These are phyloP conservation scores for Galemys pyrenaicus DNA, from an alignment of 2,113 vertebrate genomes.

Conservation along the genomic window DNA sequence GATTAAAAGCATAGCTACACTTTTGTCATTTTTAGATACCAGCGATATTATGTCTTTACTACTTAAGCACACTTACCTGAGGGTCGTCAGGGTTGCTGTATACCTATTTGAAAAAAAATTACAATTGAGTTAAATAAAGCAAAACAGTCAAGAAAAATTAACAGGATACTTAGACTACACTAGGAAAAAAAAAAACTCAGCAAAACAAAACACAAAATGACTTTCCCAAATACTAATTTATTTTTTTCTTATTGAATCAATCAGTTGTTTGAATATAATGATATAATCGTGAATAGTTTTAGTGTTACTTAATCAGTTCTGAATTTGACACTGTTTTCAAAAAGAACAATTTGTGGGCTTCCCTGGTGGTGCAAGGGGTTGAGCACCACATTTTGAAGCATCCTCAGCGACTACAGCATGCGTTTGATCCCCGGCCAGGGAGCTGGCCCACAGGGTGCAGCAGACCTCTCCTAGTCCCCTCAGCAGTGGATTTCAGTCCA, in stretches of 20 bases:
- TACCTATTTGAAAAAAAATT: slow-evolving; percentile 87
- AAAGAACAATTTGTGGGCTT: not conserved
- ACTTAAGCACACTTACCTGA: slow-evolving; percentile 85
- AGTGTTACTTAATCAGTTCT: slow-evolving; percentile 53
- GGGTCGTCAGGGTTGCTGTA: slow-evolving; percentile 91
- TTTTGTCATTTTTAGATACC: slow-evolving; percentile 47
- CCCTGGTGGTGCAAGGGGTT: too few species aligned
- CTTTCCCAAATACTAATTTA: not conserved
- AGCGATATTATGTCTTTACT: not conserved
- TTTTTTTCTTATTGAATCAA: not conserved
- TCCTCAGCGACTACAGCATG: too few species aligned
- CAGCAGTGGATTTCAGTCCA: too few species aligned
- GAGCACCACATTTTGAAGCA: too few species aligned
- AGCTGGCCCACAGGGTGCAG: too few species aligned
- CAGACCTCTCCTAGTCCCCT: too few species aligned
- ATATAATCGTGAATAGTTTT: slow-evolving; percentile 48
- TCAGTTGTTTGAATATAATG: slow-evolving; percentile 29
- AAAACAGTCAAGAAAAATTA: slow-evolving; percentile 41
- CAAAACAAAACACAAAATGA: slow-evolving; percentile 61
- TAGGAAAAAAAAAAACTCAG: slow-evolving; percentile 44
- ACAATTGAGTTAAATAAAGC: slow-evolving; percentile 40
- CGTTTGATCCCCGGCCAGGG: too few species aligned
- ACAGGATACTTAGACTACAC: slow-evolving; percentile 25
- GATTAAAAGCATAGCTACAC: slow-evolving; percentile 4
- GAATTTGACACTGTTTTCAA: slow-evolving; percentile 41